These are phyloP conservation scores for Eupristina koningsbergeri DNA, from an alignment of 1,140 invertebrate genomes.

Conservation along the genomic window DNA sequence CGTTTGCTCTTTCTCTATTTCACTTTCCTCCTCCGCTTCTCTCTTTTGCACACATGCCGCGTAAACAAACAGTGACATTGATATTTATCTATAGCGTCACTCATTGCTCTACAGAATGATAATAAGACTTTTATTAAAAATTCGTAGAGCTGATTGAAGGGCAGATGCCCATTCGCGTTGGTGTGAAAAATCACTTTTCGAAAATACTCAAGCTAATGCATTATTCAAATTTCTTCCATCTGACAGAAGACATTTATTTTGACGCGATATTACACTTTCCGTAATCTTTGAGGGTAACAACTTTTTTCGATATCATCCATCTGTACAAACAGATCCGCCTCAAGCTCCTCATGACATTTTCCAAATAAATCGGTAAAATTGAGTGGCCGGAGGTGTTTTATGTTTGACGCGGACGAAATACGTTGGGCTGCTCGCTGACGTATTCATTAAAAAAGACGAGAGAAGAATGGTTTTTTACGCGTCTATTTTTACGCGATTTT, in stretches of 20 bases:
- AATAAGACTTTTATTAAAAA: neutral
- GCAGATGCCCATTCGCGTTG: neutral
- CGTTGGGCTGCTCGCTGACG: no score
- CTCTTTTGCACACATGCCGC: neutral
- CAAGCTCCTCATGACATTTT: neutral
- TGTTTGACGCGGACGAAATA: no score
- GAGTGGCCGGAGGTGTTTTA: no score
- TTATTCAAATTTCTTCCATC: neutral
- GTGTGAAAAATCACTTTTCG: neutral
- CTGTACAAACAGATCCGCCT: neutral
- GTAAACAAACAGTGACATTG: constrained; percentile 34
- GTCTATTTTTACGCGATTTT: no score
- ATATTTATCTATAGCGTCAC: constrained; percentile 16
- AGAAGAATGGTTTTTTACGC: no score
- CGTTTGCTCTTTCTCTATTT: neutral
- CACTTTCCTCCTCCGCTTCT: neutral
- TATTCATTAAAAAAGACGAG: no score
- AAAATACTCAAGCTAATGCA: neutral
- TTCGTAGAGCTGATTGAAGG: neutral
- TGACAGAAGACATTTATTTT: no score
- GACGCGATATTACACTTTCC: no score
- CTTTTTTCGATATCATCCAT: no score
- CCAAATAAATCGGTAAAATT: no score
- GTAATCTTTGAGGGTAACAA: no score
- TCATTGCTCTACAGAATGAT: neutral